Evolutionary conservation across 2,113 vertebrate genomes (phyloP).

Genomic region (Phalacrocorax brasilianus): DNA sequence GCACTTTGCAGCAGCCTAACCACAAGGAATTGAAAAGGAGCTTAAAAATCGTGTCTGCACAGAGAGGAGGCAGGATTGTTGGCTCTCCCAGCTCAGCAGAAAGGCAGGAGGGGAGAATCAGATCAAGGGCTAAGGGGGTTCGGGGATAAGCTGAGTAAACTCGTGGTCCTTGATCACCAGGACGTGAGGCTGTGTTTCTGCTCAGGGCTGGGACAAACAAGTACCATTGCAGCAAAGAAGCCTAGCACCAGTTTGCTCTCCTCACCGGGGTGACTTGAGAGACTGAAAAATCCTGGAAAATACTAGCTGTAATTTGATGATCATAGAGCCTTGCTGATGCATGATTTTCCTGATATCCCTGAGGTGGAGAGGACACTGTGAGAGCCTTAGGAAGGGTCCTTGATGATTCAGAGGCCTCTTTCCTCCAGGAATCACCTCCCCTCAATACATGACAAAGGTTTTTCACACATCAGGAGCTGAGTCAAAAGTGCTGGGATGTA

Average conservation of each 20-base stretch:
- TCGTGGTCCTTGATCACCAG: background rate
- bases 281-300: background rate
- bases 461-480: background rate
- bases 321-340: background rate
- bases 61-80: accelerated
- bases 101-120: background rate
- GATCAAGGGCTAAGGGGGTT: background rate
- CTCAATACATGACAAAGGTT: background rate
- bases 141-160: background rate
- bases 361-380: background rate
- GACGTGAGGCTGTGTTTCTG: background rate
- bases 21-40: background rate
- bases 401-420: background rate
- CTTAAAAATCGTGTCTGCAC: background rate
- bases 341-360: background rate
- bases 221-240: background rate
- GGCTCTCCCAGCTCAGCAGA: background rate
- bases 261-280: background rate
- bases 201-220: background rate
- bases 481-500: background rate
- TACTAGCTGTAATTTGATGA: background rate
- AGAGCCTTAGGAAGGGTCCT: background rate
- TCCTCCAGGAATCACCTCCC: background rate
- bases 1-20: background rate
- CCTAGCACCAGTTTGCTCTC: background rate